phyloP scores from a whole-genome alignment of 2,113 vertebrate species.

The Aspiorhynchus laticeps region DNA sequence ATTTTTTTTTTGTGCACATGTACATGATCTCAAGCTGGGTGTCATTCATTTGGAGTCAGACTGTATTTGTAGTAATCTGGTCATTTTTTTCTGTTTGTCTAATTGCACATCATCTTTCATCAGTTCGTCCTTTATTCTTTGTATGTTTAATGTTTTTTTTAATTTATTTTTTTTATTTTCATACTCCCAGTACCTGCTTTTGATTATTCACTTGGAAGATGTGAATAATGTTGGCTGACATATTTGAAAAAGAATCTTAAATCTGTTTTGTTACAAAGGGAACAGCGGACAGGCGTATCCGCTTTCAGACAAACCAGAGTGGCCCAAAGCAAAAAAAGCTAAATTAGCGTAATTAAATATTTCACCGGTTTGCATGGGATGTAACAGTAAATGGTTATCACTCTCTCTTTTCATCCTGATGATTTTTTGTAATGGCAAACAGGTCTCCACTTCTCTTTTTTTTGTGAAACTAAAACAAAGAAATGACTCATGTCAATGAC shows the following conservation, averaged over 20 bases:
- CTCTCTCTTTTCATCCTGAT: not conserved
- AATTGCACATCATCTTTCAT: conserved; percentile 2
- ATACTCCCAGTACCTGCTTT: conserved; percentile 47
- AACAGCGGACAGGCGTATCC: not conserved
- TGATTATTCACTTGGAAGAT: conserved; percentile 47
- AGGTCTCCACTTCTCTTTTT: not conserved
- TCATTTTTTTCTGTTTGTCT: conserved; percentile 43
- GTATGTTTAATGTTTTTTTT: conserved; percentile 32
- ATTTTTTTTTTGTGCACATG: not conserved
- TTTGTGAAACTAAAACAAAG: not conserved
- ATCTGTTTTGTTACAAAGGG: conserved; percentile 35
- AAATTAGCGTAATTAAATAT: not conserved
- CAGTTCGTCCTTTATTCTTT: conserved; percentile 28
- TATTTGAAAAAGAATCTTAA: conserved; percentile 26
- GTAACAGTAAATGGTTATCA: not conserved
- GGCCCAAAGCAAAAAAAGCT: not conserved
- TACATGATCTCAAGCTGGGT: not conserved
- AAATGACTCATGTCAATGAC: conserved; percentile 39
- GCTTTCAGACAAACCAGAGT: not conserved
- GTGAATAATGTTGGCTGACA: conserved; percentile 35
- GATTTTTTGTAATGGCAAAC: not conserved
- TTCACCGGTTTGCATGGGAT: not conserved
- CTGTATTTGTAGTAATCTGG: conserved; percentile 51
- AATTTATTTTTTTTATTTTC: too few relatives aligned
- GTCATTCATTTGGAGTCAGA: not conserved